Base-by-base conservation (phyloP, 1,140 invertebrate species). In the Hestina assimilis region DNA sequence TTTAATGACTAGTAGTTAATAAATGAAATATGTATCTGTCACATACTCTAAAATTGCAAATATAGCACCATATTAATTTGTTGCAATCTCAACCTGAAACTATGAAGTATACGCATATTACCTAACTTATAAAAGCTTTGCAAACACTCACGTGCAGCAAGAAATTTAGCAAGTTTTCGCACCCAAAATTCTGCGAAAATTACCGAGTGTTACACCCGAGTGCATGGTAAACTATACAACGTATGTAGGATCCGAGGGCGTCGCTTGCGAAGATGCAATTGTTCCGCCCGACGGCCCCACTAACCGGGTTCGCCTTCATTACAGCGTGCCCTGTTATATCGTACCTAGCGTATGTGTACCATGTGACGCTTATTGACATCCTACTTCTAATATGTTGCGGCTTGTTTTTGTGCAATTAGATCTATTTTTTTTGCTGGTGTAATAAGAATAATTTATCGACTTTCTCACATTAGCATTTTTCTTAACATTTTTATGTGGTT, bases 241-340 rank as follows among this genome's bases (percentile, higher is more conserved):
- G 55, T 55, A 40, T 56, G 50, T 42, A 38, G 23, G 21, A 35
- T 48, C 41, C 35, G 43, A 48, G 62, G 42, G 61, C 56, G 53
- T 43, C 48, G 57, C 31, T 59, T 64, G 65, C 63, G 59, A 69
- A 76, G 72, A 75, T 75, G 71, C 71, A 72, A 79, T 79, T 75
- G 75, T 79, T 72, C 63, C 71, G 69, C 63, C 40, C 59, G 71
- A 63, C 67, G 58, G 62, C 26, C 41, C 53, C 63, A 54, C 63
- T 74, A 77, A 74, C 71, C 50, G 60, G 45, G 59, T 77, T 72
- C 55, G 68, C 62, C 69, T 70, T 74, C 74, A 72, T 75, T 75
- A 77, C 69, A 40, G 43, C 47, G 23, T 52, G 48, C 38, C 47
- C 21, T 26, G 42, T 45, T 45, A 28, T 45, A 46, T 56, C 59